Percentiles rank a stretch among this genome's conserved stretches.
These are phyloP conservation scores for Dallia pectoralis DNA, from an alignment of 2,797 vertebrate species.

Conservation along the genomic window DNA sequence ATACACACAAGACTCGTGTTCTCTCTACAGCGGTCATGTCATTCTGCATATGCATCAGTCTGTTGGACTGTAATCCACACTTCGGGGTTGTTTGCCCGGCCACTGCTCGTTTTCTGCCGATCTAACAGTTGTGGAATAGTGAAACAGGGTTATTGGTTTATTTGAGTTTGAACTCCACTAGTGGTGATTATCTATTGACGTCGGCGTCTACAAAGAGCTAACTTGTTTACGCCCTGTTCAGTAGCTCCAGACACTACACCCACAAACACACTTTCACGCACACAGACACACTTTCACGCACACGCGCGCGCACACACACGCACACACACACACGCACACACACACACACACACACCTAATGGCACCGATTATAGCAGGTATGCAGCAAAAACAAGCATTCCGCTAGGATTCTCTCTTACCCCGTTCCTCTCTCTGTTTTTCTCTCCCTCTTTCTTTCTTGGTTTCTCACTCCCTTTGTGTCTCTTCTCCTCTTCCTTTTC, in stretches of 20 bases:
- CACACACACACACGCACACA: slow-evolving; percentile 28
- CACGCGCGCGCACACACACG: background rate
- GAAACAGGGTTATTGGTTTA: background rate
- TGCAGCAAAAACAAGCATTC: slow-evolving; percentile 32
- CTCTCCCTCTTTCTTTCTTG: background rate
- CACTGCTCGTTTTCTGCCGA: background rate
- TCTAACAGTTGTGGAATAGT: background rate
- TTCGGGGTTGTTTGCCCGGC: background rate
- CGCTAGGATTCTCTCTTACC: slow-evolving; percentile 12
- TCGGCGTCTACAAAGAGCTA: background rate
- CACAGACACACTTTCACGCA: too few relatives aligned
- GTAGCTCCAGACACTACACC: background rate
- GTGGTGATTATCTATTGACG: background rate
- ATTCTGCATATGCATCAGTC: background rate
- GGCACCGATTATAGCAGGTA: slow-evolving; percentile 37
- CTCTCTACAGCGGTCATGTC: background rate
- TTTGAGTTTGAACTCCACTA: background rate
- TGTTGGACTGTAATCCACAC: background rate
- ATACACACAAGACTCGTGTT: background rate
- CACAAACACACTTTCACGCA: background rate
- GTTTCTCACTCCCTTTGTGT: too few relatives aligned
- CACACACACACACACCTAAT: slow-evolving; percentile 25
- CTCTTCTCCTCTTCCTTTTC: background rate
- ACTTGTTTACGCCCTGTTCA: background rate
- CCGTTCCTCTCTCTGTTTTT: background rate